These are phyloP conservation scores for Hirundo rustica DNA, from an alignment of 2,797 vertebrate species.

Conservation along the genomic window DNA sequence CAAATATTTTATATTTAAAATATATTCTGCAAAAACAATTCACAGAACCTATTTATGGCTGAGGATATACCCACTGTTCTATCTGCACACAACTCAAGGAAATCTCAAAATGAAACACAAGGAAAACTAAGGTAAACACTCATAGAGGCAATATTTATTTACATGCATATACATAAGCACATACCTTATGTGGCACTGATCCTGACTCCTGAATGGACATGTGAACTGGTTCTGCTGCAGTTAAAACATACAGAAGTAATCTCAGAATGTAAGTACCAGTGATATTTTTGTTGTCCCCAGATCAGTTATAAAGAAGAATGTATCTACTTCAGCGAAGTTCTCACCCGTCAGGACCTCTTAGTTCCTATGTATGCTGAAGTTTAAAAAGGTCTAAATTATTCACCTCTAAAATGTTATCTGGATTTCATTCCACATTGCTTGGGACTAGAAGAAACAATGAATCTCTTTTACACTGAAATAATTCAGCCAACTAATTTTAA, in stretches of 20 bases:
- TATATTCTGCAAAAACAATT: neutral
- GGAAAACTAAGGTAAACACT: neutral
- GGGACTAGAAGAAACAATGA: neutral
- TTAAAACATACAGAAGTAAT: neutral
- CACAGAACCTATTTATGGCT: neutral
- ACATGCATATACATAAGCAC: neutral
- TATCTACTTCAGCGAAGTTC: neutral
- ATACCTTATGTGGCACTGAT: conserved; percentile 55
- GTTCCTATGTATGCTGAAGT: neutral
- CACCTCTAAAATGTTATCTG: neutral
- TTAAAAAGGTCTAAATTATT: neutral
- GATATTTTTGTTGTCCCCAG: neutral
- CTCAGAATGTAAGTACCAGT: neutral
- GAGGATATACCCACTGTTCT: neutral
- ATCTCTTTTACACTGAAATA: neutral
- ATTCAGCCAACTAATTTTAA: neutral
- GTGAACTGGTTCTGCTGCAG: conserved; percentile 52
- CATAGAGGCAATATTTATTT: neutral
- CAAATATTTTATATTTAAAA: neutral
- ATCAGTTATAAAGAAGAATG: neutral
- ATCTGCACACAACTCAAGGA: neutral
- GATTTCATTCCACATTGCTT: neutral
- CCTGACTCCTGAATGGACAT: conserved; percentile 71
- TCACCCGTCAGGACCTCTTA: neutral
- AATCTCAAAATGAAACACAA: neutral